A percentile compares a stretch with the other conserved stretches of the same genome.
phyloP scores from a whole-genome alignment of 2,888 invertebrate genomes.

The Synanthedon tipuliformis region DNA sequence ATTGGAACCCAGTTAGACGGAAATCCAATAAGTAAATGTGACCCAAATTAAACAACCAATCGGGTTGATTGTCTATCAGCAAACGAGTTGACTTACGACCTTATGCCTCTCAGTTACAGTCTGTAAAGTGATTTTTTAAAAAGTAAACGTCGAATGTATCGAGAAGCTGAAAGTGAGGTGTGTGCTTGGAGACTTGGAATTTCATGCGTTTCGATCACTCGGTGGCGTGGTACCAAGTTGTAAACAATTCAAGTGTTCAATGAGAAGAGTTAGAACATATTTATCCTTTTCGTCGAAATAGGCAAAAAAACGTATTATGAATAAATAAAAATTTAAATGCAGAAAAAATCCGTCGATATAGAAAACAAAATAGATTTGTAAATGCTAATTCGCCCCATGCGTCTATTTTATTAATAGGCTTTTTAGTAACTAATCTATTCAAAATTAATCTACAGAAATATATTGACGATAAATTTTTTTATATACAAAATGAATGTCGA shows the following conservation, averaged over 20 bases:
- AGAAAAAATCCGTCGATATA: not conserved
- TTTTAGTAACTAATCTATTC: no score
- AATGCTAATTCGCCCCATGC: no score
- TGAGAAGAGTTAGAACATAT: constrained; percentile 26
- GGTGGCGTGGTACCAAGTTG: constrained; percentile 64
- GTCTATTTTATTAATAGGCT: no score
- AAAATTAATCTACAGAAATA: no score
- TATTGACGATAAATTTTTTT: no score
- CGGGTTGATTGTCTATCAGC: no score
- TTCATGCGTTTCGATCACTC: constrained; percentile 67
- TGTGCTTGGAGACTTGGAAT: constrained; percentile 66
- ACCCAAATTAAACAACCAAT: no score
- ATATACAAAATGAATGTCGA: not conserved
- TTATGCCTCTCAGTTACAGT: constrained; percentile 63
- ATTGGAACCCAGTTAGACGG: no score
- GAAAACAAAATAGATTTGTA: no score
- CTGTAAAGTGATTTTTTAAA: constrained; percentile 39
- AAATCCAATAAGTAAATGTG: no score
- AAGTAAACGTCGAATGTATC: constrained; percentile 54
- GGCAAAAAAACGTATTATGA: not conserved
- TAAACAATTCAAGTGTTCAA: constrained; percentile 31
- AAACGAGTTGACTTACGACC: constrained; percentile 35
- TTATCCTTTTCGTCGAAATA: not conserved
- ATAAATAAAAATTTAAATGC: not conserved
- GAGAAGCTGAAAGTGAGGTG: constrained; percentile 69